Base-by-base conservation (phyloP, 1,140 invertebrate species). In the Temnothorax longispinosus region DNA sequence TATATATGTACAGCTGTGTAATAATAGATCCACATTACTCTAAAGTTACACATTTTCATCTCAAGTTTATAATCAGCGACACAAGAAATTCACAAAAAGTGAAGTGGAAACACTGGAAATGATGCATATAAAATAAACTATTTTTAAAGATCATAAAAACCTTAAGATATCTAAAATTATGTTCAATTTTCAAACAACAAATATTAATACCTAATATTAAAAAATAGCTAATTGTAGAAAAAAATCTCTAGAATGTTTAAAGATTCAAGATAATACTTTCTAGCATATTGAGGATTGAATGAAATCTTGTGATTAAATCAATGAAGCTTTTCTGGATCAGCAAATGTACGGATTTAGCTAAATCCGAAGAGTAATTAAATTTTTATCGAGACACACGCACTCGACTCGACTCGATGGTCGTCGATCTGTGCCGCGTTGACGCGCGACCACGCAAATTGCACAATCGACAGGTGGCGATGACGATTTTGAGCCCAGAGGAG, bases 381-480 rank as follows among this genome's bases (percentile, higher is more conserved):
- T 90, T 89, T 90, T 85, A 90, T 89, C 85, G 77, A 80, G 75
- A 85, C 72, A 85, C 72, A 52, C 65, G 27, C 54, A 50, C 87
- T 77, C 47, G 52, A 81, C 47, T 81, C 27, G 65, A 56, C 47
- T 47, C 35, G 21, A 85, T 71, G 72, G 87, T 74, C 74, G 80
- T 84, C 80, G 80, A 84, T 81, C 88, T 60, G 76, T 76, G 78
- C 77, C 64, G 80, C 80, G 80, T 89, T 89, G 88, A 89, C 85
- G 74, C 75, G 62, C 84, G 85, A 52, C 71, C 88, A 64, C 78
- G 65, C 77, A 89, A 89, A 89, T 90, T 89, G 72, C 85, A 89
- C 88, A 81, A 89, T 90, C 89, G 88, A 89, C 89, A 89, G 89
- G 89, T 89, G 89, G 89, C 77, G 72, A 89, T 87, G 89, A 89